These are phyloP conservation scores for Theocolax elegans DNA, from an alignment of 1,140 invertebrate species.

Conservation along the genomic window DNA sequence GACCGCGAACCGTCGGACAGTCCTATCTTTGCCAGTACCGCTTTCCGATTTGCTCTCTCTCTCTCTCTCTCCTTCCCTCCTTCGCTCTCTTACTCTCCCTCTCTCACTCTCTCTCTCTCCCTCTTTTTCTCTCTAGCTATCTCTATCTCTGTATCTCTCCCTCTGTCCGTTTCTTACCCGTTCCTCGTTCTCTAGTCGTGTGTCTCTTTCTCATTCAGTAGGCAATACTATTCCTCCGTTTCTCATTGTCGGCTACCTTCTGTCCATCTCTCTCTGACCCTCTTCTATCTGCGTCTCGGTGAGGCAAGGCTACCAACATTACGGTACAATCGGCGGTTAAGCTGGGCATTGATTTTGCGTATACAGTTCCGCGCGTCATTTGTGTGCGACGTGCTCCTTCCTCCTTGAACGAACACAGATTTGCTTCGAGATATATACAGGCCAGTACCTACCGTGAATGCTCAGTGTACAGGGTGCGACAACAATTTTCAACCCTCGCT, in stretches of 20 bases:
- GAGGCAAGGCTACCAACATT: conserved; percentile 46
- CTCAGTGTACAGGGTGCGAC: neutral
- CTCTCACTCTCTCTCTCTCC: neutral
- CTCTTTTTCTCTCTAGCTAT: neutral
- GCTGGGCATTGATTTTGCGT: conserved; percentile 60
- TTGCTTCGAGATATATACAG: conserved; percentile 38
- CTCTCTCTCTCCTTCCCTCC: neutral
- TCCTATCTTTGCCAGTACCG: conserved; percentile 43
- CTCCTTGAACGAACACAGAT: conserved; percentile 49
- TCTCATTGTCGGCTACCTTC: neutral
- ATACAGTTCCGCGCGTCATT: conserved; percentile 51
- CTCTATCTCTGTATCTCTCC: conserved; percentile 32
- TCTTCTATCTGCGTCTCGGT: neutral
- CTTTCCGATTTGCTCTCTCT: neutral
- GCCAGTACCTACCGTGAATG: neutral
- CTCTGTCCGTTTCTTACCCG: conserved; percentile 21
- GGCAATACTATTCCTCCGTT: neutral
- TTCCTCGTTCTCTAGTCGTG: conserved; percentile 14
- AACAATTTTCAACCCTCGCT: conserved; percentile 33
- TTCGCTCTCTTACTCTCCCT: neutral
- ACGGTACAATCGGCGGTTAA: conserved; percentile 54
- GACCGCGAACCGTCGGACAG: conserved; percentile 35
- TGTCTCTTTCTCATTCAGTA: conserved; percentile 12
- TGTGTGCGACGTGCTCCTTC: conserved; percentile 49
- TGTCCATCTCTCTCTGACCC: conserved; percentile 9